phyloP scores from a whole-genome alignment of 2,797 vertebrate genomes.

The Dendrocincla fuliginosa region DNA sequence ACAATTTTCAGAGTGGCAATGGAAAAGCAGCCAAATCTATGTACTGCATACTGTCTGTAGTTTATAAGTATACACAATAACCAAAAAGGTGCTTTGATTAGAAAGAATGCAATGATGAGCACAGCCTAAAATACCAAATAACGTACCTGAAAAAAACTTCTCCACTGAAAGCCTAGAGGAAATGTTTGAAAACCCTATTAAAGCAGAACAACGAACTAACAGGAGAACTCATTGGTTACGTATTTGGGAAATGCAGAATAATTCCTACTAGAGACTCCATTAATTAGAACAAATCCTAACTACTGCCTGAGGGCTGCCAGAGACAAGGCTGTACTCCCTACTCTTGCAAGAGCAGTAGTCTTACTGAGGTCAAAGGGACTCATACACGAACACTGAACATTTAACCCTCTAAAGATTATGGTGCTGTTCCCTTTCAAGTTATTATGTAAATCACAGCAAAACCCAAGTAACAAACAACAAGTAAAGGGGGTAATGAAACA shows the following conservation, averaged over 20 bases:
- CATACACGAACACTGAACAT: background rate
- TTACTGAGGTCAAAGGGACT: slow-evolving; percentile 38
- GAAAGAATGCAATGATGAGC: slow-evolving; percentile 45
- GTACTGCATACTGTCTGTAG: slow-evolving; percentile 37
- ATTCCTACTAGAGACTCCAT: slow-evolving; percentile 69
- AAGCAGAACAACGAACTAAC: slow-evolving; percentile 26
- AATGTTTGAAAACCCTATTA: slow-evolving; percentile 40
- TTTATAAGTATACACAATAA: slow-evolving; percentile 50
- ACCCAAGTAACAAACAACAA: background rate
- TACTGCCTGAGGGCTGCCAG: slow-evolving; percentile 48
- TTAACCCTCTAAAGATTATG: background rate
- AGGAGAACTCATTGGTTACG: slow-evolving; percentile 31
- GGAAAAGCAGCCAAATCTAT: slow-evolving; percentile 68
- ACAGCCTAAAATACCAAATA: background rate
- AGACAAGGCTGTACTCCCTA: slow-evolving; percentile 49
- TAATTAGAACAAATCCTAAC: slow-evolving; percentile 71
- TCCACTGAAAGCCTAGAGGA: slow-evolving; percentile 40
- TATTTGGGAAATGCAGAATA: slow-evolving; percentile 51
- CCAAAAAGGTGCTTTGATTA: slow-evolving; percentile 51
- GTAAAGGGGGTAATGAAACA: background rate
- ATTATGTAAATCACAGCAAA: background rate
- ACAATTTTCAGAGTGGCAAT: slow-evolving; percentile 65
- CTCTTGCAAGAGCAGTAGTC: slow-evolving; percentile 22
- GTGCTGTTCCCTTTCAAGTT: background rate
- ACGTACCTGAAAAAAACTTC: background rate